phyloP scores from a whole-genome alignment of 2,888 invertebrate species.

The Halictus ligatus region DNA sequence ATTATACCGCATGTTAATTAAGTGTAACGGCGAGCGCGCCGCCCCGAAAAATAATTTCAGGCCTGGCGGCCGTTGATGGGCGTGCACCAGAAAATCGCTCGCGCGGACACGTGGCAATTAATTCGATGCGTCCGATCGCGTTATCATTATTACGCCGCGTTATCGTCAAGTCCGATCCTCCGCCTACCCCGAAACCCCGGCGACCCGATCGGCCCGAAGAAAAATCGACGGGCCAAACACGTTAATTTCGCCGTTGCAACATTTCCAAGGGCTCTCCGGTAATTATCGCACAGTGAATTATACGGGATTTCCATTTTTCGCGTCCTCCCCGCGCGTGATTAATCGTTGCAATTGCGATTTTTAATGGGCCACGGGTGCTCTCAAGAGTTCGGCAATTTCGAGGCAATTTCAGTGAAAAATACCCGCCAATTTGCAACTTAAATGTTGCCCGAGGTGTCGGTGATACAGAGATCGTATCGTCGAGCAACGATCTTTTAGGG shows the following conservation, averaged over 20 bases:
- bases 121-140: conserved; percentile 57
- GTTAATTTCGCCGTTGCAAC: conserved; percentile 2
- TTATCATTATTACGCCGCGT: conserved; percentile 58
- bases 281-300: conserved; percentile 23
- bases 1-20: conserved; percentile 64
- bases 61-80: conserved; percentile 41
- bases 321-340: background rate
- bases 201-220: background rate
- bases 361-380: background rate
- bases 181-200: background rate
- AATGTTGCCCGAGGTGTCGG: background rate
- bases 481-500: background rate
- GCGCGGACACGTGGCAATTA: conserved; percentile 64
- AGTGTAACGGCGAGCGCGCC: conserved; percentile 56
- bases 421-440: background rate
- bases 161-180: conserved; percentile 52
- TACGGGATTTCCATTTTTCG: conserved; percentile 12
- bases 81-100: conserved; percentile 53
- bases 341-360: background rate
- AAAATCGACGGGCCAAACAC: conserved; percentile 21
- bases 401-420: conserved; percentile 1
- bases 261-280: background rate
- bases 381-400: background rate
- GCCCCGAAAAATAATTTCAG: conserved; percentile 63
- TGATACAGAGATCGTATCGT: background rate